A percentile compares a stretch with the other conserved stretches of the same genome.
Conservation (phyloP, 2,113 vertebrate genomes). For the Poicephalus gulielmi region DNA sequence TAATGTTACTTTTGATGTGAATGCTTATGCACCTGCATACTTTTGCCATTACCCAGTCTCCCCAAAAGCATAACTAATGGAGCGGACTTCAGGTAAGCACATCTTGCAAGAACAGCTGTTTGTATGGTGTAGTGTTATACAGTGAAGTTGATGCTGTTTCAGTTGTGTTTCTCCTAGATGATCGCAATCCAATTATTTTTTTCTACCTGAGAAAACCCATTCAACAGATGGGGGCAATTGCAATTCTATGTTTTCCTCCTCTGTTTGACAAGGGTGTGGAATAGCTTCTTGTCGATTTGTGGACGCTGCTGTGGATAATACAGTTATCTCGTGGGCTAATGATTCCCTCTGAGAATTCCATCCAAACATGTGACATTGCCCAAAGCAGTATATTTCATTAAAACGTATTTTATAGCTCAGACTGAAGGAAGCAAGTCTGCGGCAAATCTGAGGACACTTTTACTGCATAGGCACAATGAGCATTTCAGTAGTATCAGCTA, state of each 20-base stretch:
- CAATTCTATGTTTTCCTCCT: neutral
- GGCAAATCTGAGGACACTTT: neutral
- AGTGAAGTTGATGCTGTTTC: conserved; percentile 23
- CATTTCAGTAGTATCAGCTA: neutral
- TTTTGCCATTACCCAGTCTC: neutral
- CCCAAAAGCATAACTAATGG: neutral
- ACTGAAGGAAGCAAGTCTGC: neutral
- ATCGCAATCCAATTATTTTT: conserved; percentile 47
- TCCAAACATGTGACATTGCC: conserved; percentile 34
- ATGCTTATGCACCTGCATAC: neutral
- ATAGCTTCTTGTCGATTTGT: conserved; percentile 18
- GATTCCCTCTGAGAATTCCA: conserved; percentile 37
- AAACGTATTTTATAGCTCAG: neutral
- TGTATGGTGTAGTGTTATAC: neutral
- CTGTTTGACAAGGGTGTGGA: neutral
- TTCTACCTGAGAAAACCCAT: conserved; percentile 27
- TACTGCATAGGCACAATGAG: neutral
- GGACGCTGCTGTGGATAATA: neutral
- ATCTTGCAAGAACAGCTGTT: conserved; percentile 33
- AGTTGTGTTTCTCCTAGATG: conserved; percentile 11
- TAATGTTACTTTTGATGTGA: neutral
- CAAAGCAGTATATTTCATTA: conserved; percentile 27
- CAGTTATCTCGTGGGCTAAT: conserved; percentile 15
- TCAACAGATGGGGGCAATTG: conserved; percentile 17
- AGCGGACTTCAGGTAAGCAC: conserved; percentile 4